phyloP scores from a whole-genome alignment of 2,888 invertebrate genomes.

The Hydriomena furcata region DNA sequence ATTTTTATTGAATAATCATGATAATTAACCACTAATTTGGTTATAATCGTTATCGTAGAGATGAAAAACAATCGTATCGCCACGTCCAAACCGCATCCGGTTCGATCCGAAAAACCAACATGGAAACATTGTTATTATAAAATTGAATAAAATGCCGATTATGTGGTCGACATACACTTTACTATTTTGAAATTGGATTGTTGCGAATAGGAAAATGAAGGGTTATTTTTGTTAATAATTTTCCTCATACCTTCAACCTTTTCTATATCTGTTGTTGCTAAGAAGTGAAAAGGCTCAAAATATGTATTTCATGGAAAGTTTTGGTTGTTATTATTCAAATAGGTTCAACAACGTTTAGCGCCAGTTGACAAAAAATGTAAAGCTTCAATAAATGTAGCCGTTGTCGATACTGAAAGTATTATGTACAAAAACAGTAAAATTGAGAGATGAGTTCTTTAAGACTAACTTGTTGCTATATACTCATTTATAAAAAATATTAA shows the following conservation, averaged over 20 bases:
- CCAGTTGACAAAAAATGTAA: too few relatives aligned
- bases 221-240: slow-evolving; percentile 24
- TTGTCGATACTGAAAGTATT: too few relatives aligned
- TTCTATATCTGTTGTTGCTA: neutral
- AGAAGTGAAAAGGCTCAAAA: too few relatives aligned
- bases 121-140: slow-evolving; percentile 29
- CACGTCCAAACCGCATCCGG: slow-evolving; percentile 27
- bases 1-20: neutral
- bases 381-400: too few relatives aligned
- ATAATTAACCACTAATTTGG: neutral
- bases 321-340: too few relatives aligned
- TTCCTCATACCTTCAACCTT: slow-evolving; percentile 13
- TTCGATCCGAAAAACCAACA: slow-evolving; percentile 29
- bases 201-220: slow-evolving; percentile 26
- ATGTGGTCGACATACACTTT: slow-evolving; percentile 26
- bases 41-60: neutral
- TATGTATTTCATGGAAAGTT: too few relatives aligned
- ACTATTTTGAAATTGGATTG: slow-evolving; percentile 31
- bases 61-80: slow-evolving; percentile 27
- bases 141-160: slow-evolving; percentile 35
- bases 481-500: too few relatives aligned
- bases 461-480: too few relatives aligned
- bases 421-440: too few relatives aligned
- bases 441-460: too few relatives aligned
- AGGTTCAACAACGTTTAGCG: too few relatives aligned